phyloP scores from a whole-genome alignment of 2,113 vertebrate species.

The Cochlearius cochlearius region DNA sequence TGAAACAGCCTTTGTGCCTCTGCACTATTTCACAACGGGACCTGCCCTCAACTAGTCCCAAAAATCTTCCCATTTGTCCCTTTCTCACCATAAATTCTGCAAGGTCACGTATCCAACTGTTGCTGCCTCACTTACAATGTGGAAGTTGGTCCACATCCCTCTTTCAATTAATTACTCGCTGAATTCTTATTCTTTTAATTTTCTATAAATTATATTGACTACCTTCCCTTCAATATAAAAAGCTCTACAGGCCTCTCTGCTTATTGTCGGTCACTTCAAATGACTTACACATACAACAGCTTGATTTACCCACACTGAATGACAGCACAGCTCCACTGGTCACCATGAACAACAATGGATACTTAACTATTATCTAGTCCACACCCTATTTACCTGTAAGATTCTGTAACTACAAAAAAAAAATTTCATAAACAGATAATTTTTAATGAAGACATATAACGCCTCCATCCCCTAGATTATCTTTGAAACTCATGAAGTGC shows the following conservation, averaged over 20 bases:
- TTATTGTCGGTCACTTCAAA: neutral
- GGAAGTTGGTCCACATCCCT: neutral
- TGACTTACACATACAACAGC: fast-evolving
- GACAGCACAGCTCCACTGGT: neutral
- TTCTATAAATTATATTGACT: neutral
- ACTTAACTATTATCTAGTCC: neutral
- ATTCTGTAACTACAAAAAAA: neutral
- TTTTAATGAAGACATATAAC: slow-evolving; percentile 12
- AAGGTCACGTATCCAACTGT: neutral
- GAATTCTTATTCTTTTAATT: neutral
- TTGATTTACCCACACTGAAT: neutral
- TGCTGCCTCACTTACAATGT: neutral
- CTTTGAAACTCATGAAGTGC: neutral
- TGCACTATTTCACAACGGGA: neutral
- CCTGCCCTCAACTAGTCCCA: neutral
- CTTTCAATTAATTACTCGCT: neutral
- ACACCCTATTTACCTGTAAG: neutral
- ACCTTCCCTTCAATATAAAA: neutral
- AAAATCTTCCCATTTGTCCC: neutral
- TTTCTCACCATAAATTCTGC: neutral
- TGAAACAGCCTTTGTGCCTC: neutral
- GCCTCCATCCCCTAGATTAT: neutral
- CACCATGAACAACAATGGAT: neutral
- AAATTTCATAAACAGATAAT: neutral
- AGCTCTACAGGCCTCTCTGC: neutral